Evolutionary conservation across 2,888 invertebrate genomes (phyloP), one percentile per base, ranked within the genome.

Genomic region (Macropis europaea): DNA sequence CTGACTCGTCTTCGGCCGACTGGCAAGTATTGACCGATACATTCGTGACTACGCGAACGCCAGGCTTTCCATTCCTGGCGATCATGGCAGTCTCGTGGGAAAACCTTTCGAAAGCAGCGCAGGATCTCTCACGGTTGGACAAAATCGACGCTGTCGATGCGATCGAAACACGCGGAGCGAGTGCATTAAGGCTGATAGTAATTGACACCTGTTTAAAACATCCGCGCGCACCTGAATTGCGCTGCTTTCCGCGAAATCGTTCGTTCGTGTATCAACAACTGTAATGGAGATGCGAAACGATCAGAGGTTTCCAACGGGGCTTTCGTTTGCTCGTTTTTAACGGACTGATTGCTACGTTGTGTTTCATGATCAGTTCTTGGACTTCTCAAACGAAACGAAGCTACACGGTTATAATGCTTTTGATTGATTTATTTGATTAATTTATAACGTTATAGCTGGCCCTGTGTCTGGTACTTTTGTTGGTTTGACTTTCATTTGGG

Each of bases 11-110:
- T 77, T 73, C 69, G 43, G 9, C 66, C 63, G 73, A 54, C 80
- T 79, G 76, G 67, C 74, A 84, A 83, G 67, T 83, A 84, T 84
- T 82, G 83, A 81, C 82, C 81, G 71, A 53, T 59, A 50, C 54
- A 36, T 70, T 61, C 70, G 54, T 52, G 59, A 59, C 57, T 34
- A 17, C 11, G 13, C 17, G 9, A 13, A 34, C n/a, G 24, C 43
- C 13, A 40, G 7, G 22, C 38, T 61, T 50, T 38, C 52, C 28
- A 42, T 66, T 56, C 54, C 32, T 30, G 45, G 52, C 28, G 24
- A 42, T 26, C 45, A 28, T 42, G 19, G 17, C 43, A 45, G 48
- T 13, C 43, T n/a, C 52, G 42, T 48, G 56, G 59, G 43, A 57
- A 73, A 77, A 45, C 15, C n/a, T 17, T n/a, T 3, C 32, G 11